A percentile compares a stretch with the other conserved stretches of the same genome.
Conservation (phyloP, 2,888 invertebrate genomes). For the Pammene aurita region DNA sequence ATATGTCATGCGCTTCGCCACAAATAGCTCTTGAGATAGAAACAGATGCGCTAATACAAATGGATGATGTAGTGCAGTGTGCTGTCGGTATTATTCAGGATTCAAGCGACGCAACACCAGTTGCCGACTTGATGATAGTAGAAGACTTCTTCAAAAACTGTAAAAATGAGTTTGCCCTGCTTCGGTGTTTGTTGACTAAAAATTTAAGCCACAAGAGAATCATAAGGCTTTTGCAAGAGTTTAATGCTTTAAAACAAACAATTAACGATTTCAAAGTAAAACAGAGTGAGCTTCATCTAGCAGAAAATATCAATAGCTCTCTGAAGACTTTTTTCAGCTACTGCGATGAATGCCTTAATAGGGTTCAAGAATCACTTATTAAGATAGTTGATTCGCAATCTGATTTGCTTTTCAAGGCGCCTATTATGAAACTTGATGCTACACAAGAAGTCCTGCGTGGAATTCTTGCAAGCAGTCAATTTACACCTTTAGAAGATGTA, state of each 20-base stretch:
- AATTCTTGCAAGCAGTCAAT: constrained; percentile 44
- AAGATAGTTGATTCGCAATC: constrained; percentile 62
- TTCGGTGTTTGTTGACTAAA: constrained; percentile 63
- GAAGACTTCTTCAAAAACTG: constrained; percentile 68
- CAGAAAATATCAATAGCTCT: constrained; percentile 56
- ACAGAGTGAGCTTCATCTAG: constrained; percentile 50
- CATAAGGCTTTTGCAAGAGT: constrained; percentile 70
- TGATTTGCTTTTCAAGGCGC: constrained; percentile 57
- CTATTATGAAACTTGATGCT: constrained; percentile 54
- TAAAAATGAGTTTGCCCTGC: constrained; percentile 65
- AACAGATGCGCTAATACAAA: constrained; percentile 60
- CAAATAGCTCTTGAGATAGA: constrained; percentile 61
- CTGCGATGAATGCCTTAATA: constrained; percentile 59
- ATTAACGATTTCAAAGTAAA: constrained; percentile 61
- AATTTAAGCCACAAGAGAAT: constrained; percentile 64
- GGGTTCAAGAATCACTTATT: constrained; percentile 56
- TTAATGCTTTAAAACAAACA: constrained; percentile 56
- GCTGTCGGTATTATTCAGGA: constrained; percentile 63
- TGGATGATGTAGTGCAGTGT: constrained; percentile 62
- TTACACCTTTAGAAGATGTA: constrained; percentile 47
- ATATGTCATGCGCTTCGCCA: constrained; percentile 57
- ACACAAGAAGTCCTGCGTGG: constrained; percentile 47
- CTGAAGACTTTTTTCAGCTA: constrained; percentile 58
- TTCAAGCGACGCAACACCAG: constrained; percentile 53
- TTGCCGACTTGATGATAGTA: constrained; percentile 61